These are phyloP conservation scores for Corythornis vintsioides DNA, from an alignment of 2,113 vertebrate genomes.

Conservation along the genomic window DNA sequence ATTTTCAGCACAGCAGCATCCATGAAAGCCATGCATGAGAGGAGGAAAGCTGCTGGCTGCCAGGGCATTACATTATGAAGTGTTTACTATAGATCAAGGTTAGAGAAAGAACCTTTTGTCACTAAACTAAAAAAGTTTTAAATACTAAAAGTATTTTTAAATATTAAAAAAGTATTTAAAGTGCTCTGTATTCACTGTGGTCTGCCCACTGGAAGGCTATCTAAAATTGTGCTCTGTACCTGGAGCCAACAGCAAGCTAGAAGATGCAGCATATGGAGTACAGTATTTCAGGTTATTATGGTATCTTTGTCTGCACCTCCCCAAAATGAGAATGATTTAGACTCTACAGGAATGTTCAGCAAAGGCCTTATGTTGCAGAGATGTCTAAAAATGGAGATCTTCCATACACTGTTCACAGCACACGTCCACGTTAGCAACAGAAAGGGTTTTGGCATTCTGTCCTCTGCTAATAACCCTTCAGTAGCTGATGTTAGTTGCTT, in stretches of 20 bases:
- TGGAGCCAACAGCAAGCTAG: neutral
- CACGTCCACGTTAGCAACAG: neutral
- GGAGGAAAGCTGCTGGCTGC: constrained; percentile 10
- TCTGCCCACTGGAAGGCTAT: fast-evolving
- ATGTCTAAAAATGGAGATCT: neutral
- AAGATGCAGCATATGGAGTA: neutral
- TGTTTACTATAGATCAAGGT: neutral
- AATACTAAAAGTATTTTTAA: no score
- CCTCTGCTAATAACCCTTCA: neutral
- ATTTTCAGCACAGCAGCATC: neutral
- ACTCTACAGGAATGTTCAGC: neutral
- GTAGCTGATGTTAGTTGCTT: neutral
- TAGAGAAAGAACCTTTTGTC: neutral
- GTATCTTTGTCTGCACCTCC: neutral
- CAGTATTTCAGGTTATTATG: neutral
- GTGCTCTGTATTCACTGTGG: fast-evolving
- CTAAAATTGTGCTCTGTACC: neutral
- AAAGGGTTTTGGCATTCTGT: neutral
- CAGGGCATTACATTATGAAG: neutral
- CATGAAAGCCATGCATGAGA: neutral
- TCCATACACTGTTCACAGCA: neutral
- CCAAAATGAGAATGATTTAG: neutral
- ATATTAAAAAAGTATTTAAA: neutral
- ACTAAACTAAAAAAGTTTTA: neutral
- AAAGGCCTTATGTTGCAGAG: neutral